A percentile compares a stretch with the other conserved stretches of the same genome.
Conservation (phyloP, 2,797 vertebrate genomes). For the Agapornis canus region DNA sequence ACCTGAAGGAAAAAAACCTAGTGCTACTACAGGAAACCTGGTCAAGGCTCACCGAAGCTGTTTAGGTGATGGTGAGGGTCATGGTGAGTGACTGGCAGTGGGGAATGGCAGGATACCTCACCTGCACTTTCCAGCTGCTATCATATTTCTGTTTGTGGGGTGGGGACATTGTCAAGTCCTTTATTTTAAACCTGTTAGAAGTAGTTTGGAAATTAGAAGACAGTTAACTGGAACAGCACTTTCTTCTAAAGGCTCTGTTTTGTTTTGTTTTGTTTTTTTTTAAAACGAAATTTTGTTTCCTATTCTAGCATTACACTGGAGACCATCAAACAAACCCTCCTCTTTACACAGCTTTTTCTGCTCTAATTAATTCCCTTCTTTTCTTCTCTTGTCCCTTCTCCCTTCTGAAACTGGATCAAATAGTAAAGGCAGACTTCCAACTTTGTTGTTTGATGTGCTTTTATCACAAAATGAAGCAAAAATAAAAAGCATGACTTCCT, state of each 20-base stretch:
- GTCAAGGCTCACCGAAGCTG: not conserved
- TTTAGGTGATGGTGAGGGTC: not conserved
- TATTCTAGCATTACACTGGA: constrained; percentile 18
- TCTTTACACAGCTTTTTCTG: constrained; percentile 12
- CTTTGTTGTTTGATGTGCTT: constrained; percentile 47
- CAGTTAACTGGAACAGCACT: not conserved
- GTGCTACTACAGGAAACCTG: not conserved
- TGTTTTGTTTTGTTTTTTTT: not conserved
- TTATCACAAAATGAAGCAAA: constrained; percentile 51
- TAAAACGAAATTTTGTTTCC: not conserved
- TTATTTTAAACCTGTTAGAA: not conserved
- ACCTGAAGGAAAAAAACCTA: not conserved
- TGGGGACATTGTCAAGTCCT: not conserved
- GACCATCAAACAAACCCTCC: not conserved
- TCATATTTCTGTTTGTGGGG: not conserved
- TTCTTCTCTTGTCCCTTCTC: not conserved
- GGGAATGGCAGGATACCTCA: not conserved
- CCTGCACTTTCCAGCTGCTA: not conserved
- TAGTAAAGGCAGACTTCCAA: constrained; percentile 35
- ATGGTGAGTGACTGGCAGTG: not conserved
- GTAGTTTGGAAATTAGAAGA: not conserved
- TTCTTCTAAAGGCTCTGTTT: not conserved
- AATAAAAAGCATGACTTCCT: not conserved
- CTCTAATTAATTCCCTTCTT: constrained; percentile 41
- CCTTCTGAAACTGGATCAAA: constrained; percentile 44